These are phyloP conservation scores for Tricholauxania praeusta DNA, from an alignment of 2,888 invertebrate genomes.

Conservation along the genomic window DNA sequence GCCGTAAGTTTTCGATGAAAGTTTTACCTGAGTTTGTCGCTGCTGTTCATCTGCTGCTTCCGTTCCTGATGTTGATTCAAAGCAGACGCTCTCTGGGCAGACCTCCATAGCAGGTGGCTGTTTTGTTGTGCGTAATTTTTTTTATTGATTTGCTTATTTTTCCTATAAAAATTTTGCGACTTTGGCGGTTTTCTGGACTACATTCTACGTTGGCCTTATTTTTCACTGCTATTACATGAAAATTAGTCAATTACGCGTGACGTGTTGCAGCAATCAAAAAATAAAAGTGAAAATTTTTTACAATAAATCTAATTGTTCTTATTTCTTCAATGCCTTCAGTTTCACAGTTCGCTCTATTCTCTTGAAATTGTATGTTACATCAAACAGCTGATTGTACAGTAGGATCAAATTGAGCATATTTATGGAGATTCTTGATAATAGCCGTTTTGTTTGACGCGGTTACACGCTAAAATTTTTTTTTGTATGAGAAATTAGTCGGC, in stretches of 20 bases:
- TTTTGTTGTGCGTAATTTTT: slow-evolving; percentile 2
- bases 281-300: slow-evolving; percentile 20
- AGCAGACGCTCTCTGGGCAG: slow-evolving; percentile 43
- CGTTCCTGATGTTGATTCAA: slow-evolving; percentile 35
- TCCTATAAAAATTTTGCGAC: slow-evolving; percentile 24
- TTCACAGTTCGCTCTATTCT: background rate
- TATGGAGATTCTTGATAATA: no score
- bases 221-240: slow-evolving; percentile 15
- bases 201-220: slow-evolving; percentile 41
- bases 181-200: slow-evolving; percentile 51
- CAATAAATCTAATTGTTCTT: slow-evolving; percentile 11
- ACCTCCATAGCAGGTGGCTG: slow-evolving; percentile 42
- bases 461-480: no score
- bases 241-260: background rate
- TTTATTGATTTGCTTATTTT: slow-evolving; percentile 5
- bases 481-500: no score
- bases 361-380: background rate
- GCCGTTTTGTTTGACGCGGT: no score
- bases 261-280: background rate
- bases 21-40: slow-evolving; percentile 3
- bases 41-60: slow-evolving; percentile 20
- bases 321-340: background rate
- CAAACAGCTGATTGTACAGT: background rate
- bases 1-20: slow-evolving; percentile 47
- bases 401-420: background rate